phyloP scores from a whole-genome alignment of 2,888 invertebrate genomes.

The Orthosia gothica region DNA sequence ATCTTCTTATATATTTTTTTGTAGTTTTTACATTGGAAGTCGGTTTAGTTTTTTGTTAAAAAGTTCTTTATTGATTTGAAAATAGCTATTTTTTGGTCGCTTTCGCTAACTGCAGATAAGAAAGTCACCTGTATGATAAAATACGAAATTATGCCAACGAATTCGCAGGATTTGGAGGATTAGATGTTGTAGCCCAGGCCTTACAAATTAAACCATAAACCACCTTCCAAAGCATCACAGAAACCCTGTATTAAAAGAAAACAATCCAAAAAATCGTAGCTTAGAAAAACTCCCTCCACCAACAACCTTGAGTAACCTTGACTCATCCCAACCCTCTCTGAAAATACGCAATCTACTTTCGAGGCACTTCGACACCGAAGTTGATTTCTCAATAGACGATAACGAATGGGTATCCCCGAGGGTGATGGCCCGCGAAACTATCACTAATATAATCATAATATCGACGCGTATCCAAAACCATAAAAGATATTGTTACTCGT shows the following conservation, averaged over 20 bases:
- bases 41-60: too few species aligned
- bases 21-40: too few species aligned
- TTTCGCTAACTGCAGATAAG: too few species aligned
- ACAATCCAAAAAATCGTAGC: neutral
- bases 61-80: too few species aligned
- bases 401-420: slow-evolving; percentile 29
- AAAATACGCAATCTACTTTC: slow-evolving; percentile 45
- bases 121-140: too few species aligned
- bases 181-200: too few species aligned
- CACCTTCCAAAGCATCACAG: too few species aligned
- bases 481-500: slow-evolving; percentile 56
- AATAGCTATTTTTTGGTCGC: too few species aligned
- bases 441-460: slow-evolving; percentile 56
- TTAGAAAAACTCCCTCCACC: neutral
- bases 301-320: neutral
- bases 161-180: too few species aligned
- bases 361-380: slow-evolving; percentile 15
- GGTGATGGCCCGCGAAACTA: slow-evolving; percentile 48
- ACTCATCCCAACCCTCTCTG: neutral
- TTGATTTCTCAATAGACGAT: slow-evolving; percentile 55
- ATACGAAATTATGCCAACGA: too few species aligned
- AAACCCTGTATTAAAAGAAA: neutral
- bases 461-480: slow-evolving; percentile 36
- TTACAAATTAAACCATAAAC: too few species aligned
- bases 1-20: too few species aligned